phyloP scores from a whole-genome alignment of 2,113 vertebrate genomes.

The Limanda limanda region DNA sequence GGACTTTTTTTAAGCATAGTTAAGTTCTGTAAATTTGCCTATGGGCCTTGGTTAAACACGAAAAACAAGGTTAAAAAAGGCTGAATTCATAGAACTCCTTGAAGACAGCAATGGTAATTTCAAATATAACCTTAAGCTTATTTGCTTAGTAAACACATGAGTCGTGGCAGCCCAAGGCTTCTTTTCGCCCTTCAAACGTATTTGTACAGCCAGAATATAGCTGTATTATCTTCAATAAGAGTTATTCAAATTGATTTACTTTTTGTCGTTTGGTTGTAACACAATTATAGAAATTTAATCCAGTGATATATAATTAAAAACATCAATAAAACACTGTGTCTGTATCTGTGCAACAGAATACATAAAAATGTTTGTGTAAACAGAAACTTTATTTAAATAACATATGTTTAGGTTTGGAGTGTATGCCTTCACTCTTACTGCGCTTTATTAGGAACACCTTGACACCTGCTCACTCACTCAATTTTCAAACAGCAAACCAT shows the following conservation, averaged over 20 bases:
- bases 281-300: background rate
- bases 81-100: background rate
- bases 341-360: background rate
- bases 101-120: background rate
- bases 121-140: background rate
- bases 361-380: background rate
- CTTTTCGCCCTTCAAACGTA: background rate
- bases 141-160: background rate
- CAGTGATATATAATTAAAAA: background rate
- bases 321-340: background rate
- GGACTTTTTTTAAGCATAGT: no score
- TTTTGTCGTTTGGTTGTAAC: no score
- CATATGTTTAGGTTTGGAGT: background rate
- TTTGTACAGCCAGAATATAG: no score
- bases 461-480: no score
- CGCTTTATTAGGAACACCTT: no score
- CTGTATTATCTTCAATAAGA: no score
- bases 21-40: background rate
- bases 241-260: no score
- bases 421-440: no score
- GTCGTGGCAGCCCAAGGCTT: background rate
- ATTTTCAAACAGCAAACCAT: no score
- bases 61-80: background rate
- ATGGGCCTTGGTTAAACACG: background rate
- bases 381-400: background rate